Percentiles rank a stretch among this genome's conserved stretches.
phyloP scores from a whole-genome alignment of 2,888 invertebrate species.

The Amiota minor region DNA sequence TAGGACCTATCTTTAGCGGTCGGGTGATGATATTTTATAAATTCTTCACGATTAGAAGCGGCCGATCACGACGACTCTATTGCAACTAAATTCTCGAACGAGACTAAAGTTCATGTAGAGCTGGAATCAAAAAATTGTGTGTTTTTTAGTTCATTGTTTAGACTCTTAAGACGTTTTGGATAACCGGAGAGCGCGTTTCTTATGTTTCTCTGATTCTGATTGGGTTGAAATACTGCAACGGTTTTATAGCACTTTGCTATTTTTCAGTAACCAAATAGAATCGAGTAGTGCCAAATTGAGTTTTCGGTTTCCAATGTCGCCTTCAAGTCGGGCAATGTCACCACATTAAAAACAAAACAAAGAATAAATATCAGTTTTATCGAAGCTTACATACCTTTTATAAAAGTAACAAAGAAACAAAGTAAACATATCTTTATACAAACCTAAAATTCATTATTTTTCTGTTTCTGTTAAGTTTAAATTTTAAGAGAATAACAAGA shows the following conservation, averaged over 20 bases:
- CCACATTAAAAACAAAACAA: conserved; percentile 52
- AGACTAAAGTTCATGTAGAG: conserved; percentile 27
- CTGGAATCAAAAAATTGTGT: conserved; percentile 19
- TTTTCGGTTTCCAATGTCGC: conserved; percentile 67
- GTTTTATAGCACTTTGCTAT: conserved; percentile 5
- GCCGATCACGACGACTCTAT: neutral
- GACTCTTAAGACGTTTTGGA: no score
- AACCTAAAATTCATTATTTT: no score
- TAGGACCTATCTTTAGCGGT: neutral
- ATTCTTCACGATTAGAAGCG: no score
- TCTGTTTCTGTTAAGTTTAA: no score
- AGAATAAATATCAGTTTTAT: conserved; percentile 30
- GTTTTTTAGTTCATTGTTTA: conserved; percentile 8
- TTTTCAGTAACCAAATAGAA: conserved; percentile 5
- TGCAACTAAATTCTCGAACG: conserved; percentile 38
- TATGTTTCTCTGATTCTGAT: conserved; percentile 35
- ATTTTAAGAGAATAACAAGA: no score
- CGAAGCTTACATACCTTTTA: no score
- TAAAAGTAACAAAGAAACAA: no score
- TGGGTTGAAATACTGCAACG: conserved; percentile 29
- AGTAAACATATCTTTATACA: no score
- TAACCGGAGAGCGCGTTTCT: conserved; percentile 10
- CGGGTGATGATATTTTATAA: conserved; percentile 18
- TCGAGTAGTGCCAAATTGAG: conserved; percentile 34
- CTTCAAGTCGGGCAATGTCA: conserved; percentile 68